Conservation (phyloP, 1,140 invertebrate genomes). For the Metopolophium dirhodum region DNA sequence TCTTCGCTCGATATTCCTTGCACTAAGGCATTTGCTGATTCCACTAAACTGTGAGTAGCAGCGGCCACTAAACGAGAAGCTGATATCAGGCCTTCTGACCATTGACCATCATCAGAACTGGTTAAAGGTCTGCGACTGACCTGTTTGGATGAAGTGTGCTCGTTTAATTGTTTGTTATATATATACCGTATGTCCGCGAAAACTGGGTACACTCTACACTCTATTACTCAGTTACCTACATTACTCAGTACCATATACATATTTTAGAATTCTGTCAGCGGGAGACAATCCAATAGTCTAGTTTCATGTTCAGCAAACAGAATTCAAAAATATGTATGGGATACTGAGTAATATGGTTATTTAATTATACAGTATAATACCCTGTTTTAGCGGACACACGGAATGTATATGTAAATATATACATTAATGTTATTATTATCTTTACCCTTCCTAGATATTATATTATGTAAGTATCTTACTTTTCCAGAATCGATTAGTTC, state of each 20-base stretch:
- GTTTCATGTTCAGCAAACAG: no score
- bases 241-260: no score
- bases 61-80: conserved; percentile 95
- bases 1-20: conserved; percentile 95
- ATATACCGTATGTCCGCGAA: neutral
- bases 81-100: conserved; percentile 97
- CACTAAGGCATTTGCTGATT: conserved; percentile 95
- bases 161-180: neutral
- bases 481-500: conserved; percentile 86
- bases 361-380: no score
- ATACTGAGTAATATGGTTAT: no score
- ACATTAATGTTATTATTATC: neutral
- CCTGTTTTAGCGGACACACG: no score
- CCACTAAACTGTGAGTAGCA: conserved; percentile 95
- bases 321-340: no score
- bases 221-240: no score
- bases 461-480: conserved; percentile 61
- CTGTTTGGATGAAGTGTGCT: conserved; percentile 61
- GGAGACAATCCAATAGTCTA: no score
- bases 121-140: conserved; percentile 79
- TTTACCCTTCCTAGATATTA: neutral
- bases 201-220: no score
- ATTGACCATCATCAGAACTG: conserved; percentile 95
- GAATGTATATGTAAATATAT: neutral
- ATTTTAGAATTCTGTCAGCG: no score